Evolutionary conservation across 1,140 invertebrate species (phyloP), one percentile per base, ranked within the genome.

Genomic region (Sminthurides bifidus): DNA sequence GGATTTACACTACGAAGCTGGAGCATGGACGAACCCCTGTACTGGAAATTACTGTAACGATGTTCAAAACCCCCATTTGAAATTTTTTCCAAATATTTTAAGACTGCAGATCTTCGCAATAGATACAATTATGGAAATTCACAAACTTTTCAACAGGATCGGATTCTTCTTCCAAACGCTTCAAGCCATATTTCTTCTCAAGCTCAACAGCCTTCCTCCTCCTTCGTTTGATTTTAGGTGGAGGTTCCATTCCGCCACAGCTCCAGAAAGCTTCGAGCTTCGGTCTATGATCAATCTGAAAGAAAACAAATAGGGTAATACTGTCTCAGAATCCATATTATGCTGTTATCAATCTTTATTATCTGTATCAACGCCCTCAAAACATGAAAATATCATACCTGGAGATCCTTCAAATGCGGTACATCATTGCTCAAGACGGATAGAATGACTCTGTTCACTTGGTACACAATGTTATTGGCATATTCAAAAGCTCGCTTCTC

Each of bases 241-340:
- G 72, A 1, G 78, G 74, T 61, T 79, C 67, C 59, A 84, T 74
- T 56, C 82, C 81, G 57, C 85, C 85, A 52, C 77, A 75, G 63
- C 75, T 76, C 87, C 87, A 89, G 68, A 83, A 86, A 43, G 85
- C 79, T 75, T 89, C 85, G 62, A 83, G 70, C 33, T 85, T 73
- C 6, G 86, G 81, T 58, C 84, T 77, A 67, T 76, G 74, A 69
- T 89, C 85, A 40, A 81, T 69, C 76, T 81, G 58, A 53, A 73
- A 71, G 60, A 53, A 43, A 56, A 58, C 44, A 37, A 53, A 43
- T 24, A 26, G 24, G 6, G 30, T 30, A 48, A n/a, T n/a, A n/a
- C n/a, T n/a, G n/a, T n/a, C n/a, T n/a, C n/a, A n/a, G n/a, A n/a
- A n/a, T n/a, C n/a, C 8, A 27, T 15, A 6, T 27, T 12, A 48